Percentiles rank a stretch among this genome's conserved stretches.
These are phyloP conservation scores for Diadophis punctatus DNA, from an alignment of 2,113 vertebrate species.

Conservation along the genomic window DNA sequence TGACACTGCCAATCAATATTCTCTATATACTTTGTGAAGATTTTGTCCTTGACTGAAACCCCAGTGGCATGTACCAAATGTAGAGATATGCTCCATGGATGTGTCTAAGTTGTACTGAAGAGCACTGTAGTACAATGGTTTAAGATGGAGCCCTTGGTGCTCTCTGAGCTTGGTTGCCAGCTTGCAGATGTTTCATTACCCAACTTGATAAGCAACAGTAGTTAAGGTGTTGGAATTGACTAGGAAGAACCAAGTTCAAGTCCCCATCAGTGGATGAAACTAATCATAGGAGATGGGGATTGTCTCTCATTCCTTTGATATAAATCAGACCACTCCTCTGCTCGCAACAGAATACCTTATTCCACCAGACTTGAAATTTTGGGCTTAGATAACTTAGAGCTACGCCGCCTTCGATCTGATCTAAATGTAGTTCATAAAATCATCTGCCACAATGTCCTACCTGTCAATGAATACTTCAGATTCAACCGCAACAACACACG, in stretches of 20 bases:
- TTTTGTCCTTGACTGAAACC: background rate
- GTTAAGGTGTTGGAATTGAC: background rate
- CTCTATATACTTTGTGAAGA: background rate
- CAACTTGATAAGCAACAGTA: background rate
- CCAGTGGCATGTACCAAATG: background rate
- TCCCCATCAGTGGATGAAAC: background rate
- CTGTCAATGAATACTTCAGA: too few relatives aligned
- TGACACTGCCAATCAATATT: background rate
- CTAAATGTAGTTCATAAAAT: too few relatives aligned
- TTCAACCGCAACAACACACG: too few relatives aligned
- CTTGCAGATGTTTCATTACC: background rate
- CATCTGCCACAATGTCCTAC: too few relatives aligned
- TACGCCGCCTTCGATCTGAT: too few relatives aligned
- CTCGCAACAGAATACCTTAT: too few relatives aligned
- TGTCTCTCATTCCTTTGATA: background rate
- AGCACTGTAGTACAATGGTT: background rate
- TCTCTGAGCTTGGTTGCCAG: background rate
- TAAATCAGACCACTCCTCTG: too few relatives aligned
- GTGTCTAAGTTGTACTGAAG: background rate
- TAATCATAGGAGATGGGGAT: background rate
- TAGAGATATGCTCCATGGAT: background rate
- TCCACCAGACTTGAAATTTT: too few relatives aligned
- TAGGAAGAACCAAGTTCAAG: background rate
- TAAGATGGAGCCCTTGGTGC: background rate
- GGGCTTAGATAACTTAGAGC: too few relatives aligned